phyloP scores from a whole-genome alignment of 2,888 invertebrate genomes.

The Eristalinus sepulchralis region DNA sequence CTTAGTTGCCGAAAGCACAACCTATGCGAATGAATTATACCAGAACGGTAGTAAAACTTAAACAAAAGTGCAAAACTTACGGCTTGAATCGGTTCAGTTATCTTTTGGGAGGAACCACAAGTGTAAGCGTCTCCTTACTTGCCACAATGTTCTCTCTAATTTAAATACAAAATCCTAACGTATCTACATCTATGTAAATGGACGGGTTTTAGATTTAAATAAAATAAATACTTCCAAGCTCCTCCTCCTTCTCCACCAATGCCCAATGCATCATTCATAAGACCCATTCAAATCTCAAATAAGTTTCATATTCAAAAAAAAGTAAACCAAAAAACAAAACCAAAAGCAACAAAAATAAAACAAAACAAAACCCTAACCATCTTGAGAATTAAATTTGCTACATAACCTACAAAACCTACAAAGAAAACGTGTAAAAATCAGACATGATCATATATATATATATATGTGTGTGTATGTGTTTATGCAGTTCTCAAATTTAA shows the following conservation, averaged over 20 bases:
- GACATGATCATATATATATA: neutral
- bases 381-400: conserved; percentile 28
- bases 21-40: too few species aligned
- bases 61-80: too few species aligned
- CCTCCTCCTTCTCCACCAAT: neutral
- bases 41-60: too few species aligned
- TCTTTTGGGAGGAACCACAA: too few species aligned
- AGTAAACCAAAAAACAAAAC: conserved; percentile 67
- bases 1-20: too few species aligned
- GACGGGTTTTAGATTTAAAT: conserved; percentile 13
- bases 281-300: conserved; percentile 36
- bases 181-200: conserved; percentile 5
- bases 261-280: neutral
- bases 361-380: conserved; percentile 1
- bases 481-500: conserved; percentile 42
- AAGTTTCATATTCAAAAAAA: conserved; percentile 53
- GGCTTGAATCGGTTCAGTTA: too few species aligned
- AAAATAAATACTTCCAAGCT: neutral
- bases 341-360: conserved; percentile 36
- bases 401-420: conserved; percentile 4
- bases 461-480: neutral
- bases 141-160: neutral
- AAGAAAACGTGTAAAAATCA: neutral
- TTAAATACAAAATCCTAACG: neutral
- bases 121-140: too few species aligned